These are phyloP conservation scores for Pelecanus crispus DNA, from an alignment of 2,113 vertebrate genomes.

Conservation along the genomic window DNA sequence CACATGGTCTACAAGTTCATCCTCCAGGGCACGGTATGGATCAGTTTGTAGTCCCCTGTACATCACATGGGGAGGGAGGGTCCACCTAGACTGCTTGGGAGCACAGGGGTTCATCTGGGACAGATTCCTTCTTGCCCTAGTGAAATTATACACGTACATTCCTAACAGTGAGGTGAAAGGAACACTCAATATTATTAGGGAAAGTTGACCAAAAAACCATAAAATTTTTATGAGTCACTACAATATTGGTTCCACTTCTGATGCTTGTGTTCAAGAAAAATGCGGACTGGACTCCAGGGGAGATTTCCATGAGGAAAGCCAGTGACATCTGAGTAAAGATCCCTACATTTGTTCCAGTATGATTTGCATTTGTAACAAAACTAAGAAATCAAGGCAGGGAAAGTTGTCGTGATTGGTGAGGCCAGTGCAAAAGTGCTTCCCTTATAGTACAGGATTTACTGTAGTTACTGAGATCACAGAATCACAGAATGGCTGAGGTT, in stretches of 20 bases:
- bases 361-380: background rate
- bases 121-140: background rate
- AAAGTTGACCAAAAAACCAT: background rate
- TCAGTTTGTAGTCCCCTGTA: background rate
- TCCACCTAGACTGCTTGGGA: background rate
- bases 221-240: background rate
- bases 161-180: background rate
- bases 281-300: background rate
- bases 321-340: background rate
- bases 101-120: background rate
- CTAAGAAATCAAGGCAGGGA: background rate
- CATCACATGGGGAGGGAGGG: background rate
- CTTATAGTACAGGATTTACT: background rate
- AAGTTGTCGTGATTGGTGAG: background rate
- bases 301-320: background rate
- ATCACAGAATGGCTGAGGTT: background rate
- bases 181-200: background rate
- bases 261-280: background rate
- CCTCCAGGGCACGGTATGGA: constrained; percentile 80
- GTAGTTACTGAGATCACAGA: background rate
- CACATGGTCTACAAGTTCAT: constrained; percentile 86
- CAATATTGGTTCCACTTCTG: background rate
- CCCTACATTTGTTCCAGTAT: background rate
- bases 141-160: background rate
- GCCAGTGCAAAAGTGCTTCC: background rate